These are phyloP conservation scores for Malacoraja senta DNA, from an alignment of 2,797 vertebrate genomes.

Conservation along the genomic window DNA sequence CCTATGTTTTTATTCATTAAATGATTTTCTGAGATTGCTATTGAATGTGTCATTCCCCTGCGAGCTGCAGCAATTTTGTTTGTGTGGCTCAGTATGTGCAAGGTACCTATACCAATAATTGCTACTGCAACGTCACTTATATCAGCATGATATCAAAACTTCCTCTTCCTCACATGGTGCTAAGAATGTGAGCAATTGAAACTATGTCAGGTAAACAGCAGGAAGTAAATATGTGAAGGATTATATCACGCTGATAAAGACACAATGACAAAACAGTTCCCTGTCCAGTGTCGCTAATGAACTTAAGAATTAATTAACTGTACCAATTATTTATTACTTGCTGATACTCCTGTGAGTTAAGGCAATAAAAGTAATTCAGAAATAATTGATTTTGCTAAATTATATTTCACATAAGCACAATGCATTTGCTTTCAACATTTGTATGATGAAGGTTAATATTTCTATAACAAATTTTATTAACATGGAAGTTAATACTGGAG, in stretches of 20 bases:
- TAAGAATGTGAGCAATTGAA: conserved; percentile 8
- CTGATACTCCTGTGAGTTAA: background rate
- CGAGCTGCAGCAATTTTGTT: background rate
- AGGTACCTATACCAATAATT: background rate
- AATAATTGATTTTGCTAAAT: conserved; percentile 2
- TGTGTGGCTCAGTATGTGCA: background rate
- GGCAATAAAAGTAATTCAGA: background rate
- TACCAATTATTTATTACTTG: background rate
- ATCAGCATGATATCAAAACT: background rate
- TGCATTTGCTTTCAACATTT: background rate
- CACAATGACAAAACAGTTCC: background rate
- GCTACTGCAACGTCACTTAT: background rate
- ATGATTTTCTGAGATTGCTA: background rate
- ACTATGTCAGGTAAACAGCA: background rate
- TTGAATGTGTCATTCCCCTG: background rate
- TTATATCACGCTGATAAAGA: background rate
- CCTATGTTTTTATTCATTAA: background rate
- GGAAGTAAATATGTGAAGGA: conserved; percentile 9
- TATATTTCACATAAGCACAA: background rate
- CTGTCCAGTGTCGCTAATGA: background rate
- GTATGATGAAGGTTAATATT: background rate
- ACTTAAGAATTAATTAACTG: background rate
- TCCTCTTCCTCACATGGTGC: background rate
- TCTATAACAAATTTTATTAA: background rate
- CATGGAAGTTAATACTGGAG: background rate